Evolutionary conservation across 53 echinoderm and acorn worm species (phyloP).

Genomic region (Paracentrotus lividus): DNA sequence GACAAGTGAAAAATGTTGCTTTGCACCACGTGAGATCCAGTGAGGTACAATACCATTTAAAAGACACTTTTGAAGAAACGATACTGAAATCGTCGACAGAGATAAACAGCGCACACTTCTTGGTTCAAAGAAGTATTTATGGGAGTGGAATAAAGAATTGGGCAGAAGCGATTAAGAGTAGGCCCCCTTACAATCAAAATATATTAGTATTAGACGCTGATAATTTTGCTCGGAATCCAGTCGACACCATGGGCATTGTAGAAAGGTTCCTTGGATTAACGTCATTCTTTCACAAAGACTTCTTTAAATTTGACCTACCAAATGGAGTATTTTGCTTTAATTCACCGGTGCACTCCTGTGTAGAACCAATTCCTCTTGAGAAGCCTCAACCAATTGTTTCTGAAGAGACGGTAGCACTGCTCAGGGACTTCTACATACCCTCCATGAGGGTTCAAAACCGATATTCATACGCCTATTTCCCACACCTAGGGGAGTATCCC

Average conservation of each 20-base stretch:
- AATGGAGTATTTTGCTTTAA: conserved; percentile 28
- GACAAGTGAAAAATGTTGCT: not conserved
- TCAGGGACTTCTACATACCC: conserved; percentile 46
- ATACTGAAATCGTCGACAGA: not conserved
- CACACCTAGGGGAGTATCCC: conserved; percentile 57
- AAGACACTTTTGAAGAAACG: conserved; percentile 23
- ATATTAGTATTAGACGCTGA: conserved; percentile 47
- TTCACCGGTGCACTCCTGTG: conserved; percentile 2
- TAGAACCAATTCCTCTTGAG: conserved; percentile 1
- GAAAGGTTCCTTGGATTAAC: conserved; percentile 45
- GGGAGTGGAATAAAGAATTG: not conserved
- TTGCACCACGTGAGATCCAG: not conserved
- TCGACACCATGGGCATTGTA: not conserved
- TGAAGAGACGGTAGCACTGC: not conserved
- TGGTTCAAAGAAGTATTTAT: conserved; percentile 53
- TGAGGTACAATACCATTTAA: not conserved
- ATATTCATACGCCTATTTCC: not conserved
- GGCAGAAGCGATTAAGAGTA: not conserved
- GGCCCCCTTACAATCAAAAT: too few species aligned
- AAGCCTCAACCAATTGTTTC: not conserved
- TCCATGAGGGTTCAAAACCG: conserved; percentile 21
- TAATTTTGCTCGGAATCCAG: conserved; percentile 31
- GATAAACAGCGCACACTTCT: conserved; percentile 1
- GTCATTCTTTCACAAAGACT: not conserved
- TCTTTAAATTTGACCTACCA: conserved; percentile 50